phyloP scores from a whole-genome alignment of 2,113 vertebrate genomes.

The Coturnix japonica region DNA sequence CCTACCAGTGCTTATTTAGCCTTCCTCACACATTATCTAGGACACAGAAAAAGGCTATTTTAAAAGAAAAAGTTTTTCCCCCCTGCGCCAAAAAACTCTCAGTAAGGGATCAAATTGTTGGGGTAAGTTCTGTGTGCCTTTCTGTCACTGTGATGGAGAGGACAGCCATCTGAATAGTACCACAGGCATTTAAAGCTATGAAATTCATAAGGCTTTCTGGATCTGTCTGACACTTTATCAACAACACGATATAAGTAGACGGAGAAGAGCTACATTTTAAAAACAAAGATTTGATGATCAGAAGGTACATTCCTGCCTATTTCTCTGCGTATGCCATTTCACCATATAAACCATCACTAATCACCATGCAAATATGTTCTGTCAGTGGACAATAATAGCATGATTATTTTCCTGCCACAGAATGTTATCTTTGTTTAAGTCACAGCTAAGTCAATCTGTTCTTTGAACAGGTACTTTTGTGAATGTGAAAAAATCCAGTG shows the following conservation, averaged over 20 bases:
- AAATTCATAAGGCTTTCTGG: conserved; percentile 22
- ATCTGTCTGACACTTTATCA: conserved; percentile 25
- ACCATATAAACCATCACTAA: conserved; percentile 1
- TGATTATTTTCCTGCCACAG: conserved; percentile 32
- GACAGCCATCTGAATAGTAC: not conserved
- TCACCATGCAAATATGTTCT: conserved; percentile 32
- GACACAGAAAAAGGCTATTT: conserved; percentile 55
- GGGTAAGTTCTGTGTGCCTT: not conserved
- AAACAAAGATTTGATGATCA: conserved; percentile 8
- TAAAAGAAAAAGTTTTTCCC: conserved; percentile 54
- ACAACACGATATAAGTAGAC: not conserved
- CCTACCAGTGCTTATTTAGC: conserved; percentile 49
- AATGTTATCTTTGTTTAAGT: conserved; percentile 47
- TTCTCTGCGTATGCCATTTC: not conserved
- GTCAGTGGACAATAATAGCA: conserved; percentile 8
- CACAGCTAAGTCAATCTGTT: conserved; percentile 44
- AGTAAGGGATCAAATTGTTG: not conserved
- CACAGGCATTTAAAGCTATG: conserved; percentile 6
- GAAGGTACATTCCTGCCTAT: conserved; percentile 1
- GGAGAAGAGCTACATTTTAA: conserved; percentile 1
- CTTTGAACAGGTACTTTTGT: conserved; percentile 58
- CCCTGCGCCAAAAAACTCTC: conserved; percentile 42
- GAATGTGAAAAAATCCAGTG: not conserved
- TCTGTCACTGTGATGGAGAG: not conserved
- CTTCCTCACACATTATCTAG: conserved; percentile 46